Percentiles rank a stretch among this genome's conserved stretches.
phyloP scores from a whole-genome alignment of 2,113 vertebrate species.

The Tonatia bakeri region DNA sequence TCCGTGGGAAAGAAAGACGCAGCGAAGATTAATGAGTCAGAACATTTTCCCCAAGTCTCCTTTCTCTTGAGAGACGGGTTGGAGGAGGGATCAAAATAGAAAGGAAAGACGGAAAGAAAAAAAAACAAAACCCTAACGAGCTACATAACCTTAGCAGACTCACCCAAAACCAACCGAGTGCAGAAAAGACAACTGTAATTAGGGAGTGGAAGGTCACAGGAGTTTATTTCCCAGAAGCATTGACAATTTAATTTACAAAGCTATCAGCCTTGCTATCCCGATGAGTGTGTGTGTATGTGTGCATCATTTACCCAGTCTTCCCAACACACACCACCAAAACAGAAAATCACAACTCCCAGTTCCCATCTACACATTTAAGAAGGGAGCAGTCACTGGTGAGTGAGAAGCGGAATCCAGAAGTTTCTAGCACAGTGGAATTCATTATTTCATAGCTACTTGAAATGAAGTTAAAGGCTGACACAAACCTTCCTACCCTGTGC shows the following conservation, averaged over 20 bases:
- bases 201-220: neutral
- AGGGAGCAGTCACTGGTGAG: neutral
- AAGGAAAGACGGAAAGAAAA: neutral
- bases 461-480: neutral
- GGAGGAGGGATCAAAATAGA: neutral
- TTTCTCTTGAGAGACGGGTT: neutral
- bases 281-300: neutral
- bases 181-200: neutral
- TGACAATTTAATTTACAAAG: conserved; percentile 17
- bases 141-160: neutral
- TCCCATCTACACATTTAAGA: neutral
- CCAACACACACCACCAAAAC: neutral
- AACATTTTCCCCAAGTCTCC: neutral
- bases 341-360: neutral
- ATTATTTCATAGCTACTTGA: neutral
- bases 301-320: neutral
- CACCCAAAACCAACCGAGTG: neutral
- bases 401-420: neutral
- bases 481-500: neutral
- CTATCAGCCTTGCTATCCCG: neutral
- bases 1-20: neutral
- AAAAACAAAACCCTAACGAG: neutral
- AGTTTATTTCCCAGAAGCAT: conserved; percentile 24
- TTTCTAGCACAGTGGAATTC: neutral
- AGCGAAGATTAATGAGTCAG: fast-evolving